These are phyloP conservation scores for Colletes collaris DNA, from an alignment of 2,888 invertebrate genomes.

Conservation along the genomic window DNA sequence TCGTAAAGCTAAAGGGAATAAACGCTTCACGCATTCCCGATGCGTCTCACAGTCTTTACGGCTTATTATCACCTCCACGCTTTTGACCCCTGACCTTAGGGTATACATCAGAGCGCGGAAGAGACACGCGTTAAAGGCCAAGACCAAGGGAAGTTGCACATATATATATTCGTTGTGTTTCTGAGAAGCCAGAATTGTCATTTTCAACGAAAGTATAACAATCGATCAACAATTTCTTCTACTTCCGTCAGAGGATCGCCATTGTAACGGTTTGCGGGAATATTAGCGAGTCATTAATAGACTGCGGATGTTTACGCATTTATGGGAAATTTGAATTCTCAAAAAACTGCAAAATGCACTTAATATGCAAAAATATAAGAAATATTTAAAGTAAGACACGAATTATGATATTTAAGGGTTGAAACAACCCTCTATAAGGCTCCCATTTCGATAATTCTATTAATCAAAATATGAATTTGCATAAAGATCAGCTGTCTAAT, in stretches of 20 bases:
- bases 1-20: constrained; percentile 66
- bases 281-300: no score
- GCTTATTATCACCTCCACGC: constrained; percentile 79
- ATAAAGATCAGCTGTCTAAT: no score
- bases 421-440: no score
- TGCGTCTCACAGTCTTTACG: constrained; percentile 77
- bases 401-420: no score
- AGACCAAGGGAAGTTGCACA: constrained; percentile 7
- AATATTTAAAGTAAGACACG: no score
- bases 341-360: no score
- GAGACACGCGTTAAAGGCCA: constrained; percentile 41
- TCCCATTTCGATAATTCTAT: no score
- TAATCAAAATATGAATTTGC: no score
- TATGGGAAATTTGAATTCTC: no score
- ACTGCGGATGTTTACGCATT: no score
- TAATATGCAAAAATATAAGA: no score
- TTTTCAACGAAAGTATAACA: constrained; percentile 30
- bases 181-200: constrained; percentile 40
- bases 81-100: constrained; percentile 71
- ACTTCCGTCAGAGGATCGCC: not conserved
- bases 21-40: constrained; percentile 77
- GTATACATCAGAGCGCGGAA: constrained; percentile 67
- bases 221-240: not conserved
- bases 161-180: constrained; percentile 42
- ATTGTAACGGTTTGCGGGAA: no score